Base-by-base conservation (phyloP, 1,140 invertebrate species). In the Euura lappo region DNA sequence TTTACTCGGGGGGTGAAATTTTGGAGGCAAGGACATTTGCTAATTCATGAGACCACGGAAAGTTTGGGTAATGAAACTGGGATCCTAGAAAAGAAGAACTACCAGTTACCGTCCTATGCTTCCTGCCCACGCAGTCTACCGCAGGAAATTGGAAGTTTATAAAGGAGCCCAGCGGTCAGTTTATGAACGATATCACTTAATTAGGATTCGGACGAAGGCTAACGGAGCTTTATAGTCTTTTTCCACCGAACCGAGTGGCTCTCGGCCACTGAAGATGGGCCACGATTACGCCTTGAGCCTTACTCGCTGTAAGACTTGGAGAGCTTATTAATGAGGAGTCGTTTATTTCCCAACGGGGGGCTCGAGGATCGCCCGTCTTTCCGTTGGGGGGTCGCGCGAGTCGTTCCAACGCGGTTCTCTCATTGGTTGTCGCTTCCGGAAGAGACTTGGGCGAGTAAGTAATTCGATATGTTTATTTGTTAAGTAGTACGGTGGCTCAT, bases 401-500 rank as follows among this genome's bases (percentile, higher is more conserved):
- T 28, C 13, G 28, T 7, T 42, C 7, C 66, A 68, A 68, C 3
- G 66, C 8, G 3, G 44, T 3, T 44, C 28, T 68, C 8, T 44
- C 8, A 68, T 68, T 68, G 66, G 66, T n/a, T n/a, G 5, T 8
- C 13, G 51, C 51, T 60, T 60, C 51, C 51, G 51, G 51, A 60
- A 60, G 51, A 68, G 8, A 68, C 28, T 13, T 44, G 28, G 10
- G 44, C 3, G 42, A 68, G 66, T 44, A 13, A 28, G 66, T 68
- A 68, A 68, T 68, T 68, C 66, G 66, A 68, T 68, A 68, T 68
- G 66, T 68, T 68, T 68, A 68, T 68, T 28, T 28, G 28, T 68
- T 68, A 4, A 68, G 51, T 60, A n/a, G 28, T 28, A 28, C 28
- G 28, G 28, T 28, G 28, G 28, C 28, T 28, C 28, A 1, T 28